Percentiles rank a stretch among this genome's conserved stretches.
Conservation (phyloP, 2,113 vertebrate species). For the Clarias batrachus region DNA sequence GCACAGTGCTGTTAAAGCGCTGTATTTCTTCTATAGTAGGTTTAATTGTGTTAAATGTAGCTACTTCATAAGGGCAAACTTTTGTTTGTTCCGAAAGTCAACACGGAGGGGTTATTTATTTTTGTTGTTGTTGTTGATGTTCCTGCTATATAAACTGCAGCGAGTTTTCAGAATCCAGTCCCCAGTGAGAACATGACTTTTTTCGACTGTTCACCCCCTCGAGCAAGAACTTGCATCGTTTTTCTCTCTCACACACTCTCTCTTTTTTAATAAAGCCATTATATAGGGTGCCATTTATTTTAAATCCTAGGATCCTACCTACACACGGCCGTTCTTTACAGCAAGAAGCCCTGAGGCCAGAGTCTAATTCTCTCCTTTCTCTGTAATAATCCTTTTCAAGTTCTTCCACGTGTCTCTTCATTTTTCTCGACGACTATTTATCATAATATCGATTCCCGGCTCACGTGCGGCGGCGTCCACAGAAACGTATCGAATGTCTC, state of each 20-base stretch:
- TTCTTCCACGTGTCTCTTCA: background rate
- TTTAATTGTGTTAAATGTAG: background rate
- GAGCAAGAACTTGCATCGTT: background rate
- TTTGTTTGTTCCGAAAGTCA: background rate
- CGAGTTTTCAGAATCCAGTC: background rate
- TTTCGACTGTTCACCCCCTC: background rate
- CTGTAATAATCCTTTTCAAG: background rate
- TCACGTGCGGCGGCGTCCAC: background rate
- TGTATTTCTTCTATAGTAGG: background rate
- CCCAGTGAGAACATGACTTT: background rate
- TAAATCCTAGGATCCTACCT: background rate
- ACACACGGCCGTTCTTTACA: background rate
- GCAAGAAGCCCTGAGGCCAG: background rate
- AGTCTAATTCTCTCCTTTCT: too few species aligned
- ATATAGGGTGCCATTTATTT: slow-evolving; percentile 3
- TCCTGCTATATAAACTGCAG: background rate
- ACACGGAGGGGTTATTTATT: background rate
- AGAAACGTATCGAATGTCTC: background rate
- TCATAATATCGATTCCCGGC: background rate
- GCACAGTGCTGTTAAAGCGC: too few species aligned
- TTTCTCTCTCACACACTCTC: too few species aligned
- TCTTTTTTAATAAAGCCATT: background rate
- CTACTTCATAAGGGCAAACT: background rate
- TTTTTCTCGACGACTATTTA: background rate
- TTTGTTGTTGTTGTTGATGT: background rate